Conservation (phyloP, 1,140 invertebrate genomes). For the Drosophila kikkawai region DNA sequence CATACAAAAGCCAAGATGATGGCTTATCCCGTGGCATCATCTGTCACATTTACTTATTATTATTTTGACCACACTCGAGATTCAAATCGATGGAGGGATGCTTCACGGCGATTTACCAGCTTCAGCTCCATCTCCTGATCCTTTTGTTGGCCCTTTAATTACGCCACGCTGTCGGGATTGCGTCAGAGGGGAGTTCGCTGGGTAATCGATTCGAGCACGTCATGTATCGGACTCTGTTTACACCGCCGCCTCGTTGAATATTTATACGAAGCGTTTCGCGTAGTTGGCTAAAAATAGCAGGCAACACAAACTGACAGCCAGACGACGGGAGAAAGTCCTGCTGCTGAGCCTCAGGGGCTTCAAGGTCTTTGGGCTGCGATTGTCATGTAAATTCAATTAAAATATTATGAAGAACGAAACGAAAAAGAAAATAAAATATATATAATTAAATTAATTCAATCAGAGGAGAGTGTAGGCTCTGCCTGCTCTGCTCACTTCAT, state of each 20-base stretch:
- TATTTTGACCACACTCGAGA: constrained; percentile 49
- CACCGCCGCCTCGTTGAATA: constrained; percentile 55
- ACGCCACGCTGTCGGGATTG: constrained; percentile 52
- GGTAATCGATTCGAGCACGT: constrained; percentile 54
- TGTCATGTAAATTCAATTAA: constrained; percentile 82
- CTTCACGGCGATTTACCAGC: constrained; percentile 65
- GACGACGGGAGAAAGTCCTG: constrained; percentile 21
- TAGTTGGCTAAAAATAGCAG: constrained; percentile 67
- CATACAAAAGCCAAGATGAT: constrained; percentile 46
- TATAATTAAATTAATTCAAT: constrained; percentile 23
- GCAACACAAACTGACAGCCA: constrained; percentile 22
- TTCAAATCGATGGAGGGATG: constrained; percentile 51
- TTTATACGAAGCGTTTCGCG: constrained; percentile 65
- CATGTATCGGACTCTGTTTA: constrained; percentile 65
- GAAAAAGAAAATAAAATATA: not conserved
- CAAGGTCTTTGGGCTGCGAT: constrained; percentile 47
- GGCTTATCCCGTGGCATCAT: constrained; percentile 31
- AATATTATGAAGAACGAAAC: constrained; percentile 53
- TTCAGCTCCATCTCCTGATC: constrained; percentile 12
- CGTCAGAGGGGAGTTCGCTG: constrained; percentile 49
- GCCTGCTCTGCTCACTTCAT: constrained; percentile 52
- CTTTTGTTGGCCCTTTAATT: constrained; percentile 67
- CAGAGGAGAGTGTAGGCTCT: not conserved
- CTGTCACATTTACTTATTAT: constrained; percentile 61
- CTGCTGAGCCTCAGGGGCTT: constrained; percentile 30